phyloP scores from a whole-genome alignment of 2,113 vertebrate genomes.

The Trinectes maculatus region DNA sequence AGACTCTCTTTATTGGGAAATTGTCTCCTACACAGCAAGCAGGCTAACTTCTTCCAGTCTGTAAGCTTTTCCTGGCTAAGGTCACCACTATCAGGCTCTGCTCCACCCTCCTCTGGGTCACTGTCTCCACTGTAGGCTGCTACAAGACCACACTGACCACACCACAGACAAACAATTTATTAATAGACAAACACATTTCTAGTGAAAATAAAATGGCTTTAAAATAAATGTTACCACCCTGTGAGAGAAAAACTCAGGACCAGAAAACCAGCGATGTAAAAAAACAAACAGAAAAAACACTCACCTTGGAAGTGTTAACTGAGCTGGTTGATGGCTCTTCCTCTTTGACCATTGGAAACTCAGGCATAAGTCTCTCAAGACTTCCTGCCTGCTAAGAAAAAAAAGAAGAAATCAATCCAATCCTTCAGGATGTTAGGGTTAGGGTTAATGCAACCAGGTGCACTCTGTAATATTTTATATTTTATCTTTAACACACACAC shows the following conservation, averaged over 20 bases:
- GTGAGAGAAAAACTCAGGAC: neutral
- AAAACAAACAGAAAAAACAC: constrained; percentile 8
- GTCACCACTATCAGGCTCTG: constrained; percentile 84
- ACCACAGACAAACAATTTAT: neutral
- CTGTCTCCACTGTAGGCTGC: constrained; percentile 98
- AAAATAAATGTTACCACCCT: neutral
- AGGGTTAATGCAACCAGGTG: neutral
- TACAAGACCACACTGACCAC: constrained; percentile 88
- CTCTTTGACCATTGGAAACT: constrained; percentile 84
- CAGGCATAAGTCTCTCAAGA: constrained; percentile 89
- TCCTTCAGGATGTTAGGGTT: neutral
- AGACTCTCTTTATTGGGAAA: constrained; percentile 95
- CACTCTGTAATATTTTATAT: neutral
- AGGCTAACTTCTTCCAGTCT: constrained; percentile 97
- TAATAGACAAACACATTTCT: neutral
- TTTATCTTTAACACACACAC: no score
- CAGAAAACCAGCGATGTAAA: neutral
- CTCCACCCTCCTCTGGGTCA: constrained; percentile 89
- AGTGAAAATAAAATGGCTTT: neutral
- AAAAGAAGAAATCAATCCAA: neutral
- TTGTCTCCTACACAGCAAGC: constrained; percentile 93
- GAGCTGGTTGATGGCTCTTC: constrained; percentile 84
- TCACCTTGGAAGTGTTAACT: constrained; percentile 71
- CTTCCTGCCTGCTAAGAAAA: constrained; percentile 82
- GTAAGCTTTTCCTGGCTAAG: constrained; percentile 90